Percentiles rank a stretch among this genome's conserved stretches.
These are phyloP conservation scores for Cyanoramphus novaezelandiae DNA, from an alignment of 2,113 vertebrate genomes.

Conservation along the genomic window DNA sequence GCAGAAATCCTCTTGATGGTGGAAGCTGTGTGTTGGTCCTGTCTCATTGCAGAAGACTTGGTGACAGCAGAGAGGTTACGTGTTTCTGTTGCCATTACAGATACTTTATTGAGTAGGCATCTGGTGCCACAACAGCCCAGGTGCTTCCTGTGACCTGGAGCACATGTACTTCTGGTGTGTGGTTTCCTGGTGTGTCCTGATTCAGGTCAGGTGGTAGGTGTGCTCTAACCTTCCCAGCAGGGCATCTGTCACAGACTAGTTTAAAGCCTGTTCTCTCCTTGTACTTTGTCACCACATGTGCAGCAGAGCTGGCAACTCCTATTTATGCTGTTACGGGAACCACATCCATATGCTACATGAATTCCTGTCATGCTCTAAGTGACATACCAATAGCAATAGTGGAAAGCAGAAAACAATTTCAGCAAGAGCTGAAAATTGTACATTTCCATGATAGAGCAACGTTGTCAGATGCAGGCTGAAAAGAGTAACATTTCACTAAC, in stretches of 20 bases:
- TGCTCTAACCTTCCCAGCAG: neutral
- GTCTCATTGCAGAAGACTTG: neutral
- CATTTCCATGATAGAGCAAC: neutral
- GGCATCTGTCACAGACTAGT: neutral
- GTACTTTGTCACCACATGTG: neutral
- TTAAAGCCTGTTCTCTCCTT: neutral
- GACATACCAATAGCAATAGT: neutral
- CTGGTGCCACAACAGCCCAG: neutral
- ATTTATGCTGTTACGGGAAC: neutral
- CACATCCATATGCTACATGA: neutral
- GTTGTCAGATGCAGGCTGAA: neutral
- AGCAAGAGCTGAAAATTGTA: neutral
- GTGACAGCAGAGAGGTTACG: neutral
- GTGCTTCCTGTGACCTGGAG: conserved; percentile 46
- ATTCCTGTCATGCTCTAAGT: neutral
- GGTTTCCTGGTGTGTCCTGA: conserved; percentile 9
- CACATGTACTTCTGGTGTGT: neutral
- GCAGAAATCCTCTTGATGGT: neutral
- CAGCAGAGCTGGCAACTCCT: neutral
- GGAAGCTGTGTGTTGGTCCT: neutral
- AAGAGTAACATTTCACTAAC: neutral
- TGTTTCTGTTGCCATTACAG: neutral
- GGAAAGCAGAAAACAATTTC: neutral
- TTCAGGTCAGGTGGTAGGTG: neutral
- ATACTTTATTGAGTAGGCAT: neutral